Evolutionary conservation across 2,113 vertebrate species (phyloP).

Genomic region (Pontoporia blainvillei): DNA sequence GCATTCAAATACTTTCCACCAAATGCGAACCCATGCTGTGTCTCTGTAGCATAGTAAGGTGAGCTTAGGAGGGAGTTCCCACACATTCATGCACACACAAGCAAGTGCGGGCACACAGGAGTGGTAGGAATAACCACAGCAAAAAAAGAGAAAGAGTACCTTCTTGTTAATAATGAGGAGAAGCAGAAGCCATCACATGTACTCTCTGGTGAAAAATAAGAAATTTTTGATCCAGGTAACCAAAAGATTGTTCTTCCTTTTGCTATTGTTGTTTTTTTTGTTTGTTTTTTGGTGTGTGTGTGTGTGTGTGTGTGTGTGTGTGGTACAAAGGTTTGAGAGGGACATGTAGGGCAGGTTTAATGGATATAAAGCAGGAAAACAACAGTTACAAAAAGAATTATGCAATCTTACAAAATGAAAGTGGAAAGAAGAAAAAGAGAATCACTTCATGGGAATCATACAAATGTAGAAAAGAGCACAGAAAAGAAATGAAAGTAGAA

Average conservation of each 20-base stretch:
- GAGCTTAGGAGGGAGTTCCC: neutral
- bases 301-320: no score
- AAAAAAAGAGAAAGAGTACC: neutral
- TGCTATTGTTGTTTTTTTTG: neutral
- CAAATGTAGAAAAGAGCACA: neutral
- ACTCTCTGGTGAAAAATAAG: neutral
- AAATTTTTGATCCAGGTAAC: neutral
- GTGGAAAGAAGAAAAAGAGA: neutral
- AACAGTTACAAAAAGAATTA: neutral
- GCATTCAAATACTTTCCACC: neutral
- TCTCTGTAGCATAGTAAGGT: neutral
- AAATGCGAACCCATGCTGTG: neutral
- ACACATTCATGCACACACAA: accelerated
- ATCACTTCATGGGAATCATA: neutral
- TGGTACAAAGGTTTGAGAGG: neutral
- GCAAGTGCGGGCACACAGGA: neutral
- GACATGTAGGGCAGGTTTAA: neutral
- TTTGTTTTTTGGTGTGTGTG: neutral
- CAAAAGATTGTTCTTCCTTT: neutral
- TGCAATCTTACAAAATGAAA: neutral
- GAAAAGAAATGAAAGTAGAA: neutral
- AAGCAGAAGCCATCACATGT: neutral
- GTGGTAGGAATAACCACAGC: neutral
- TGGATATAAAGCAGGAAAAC: neutral
- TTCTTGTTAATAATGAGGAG: neutral